Evolutionary conservation across 2,888 invertebrate species (phyloP), one percentile per base, ranked within the genome.

Genomic region (Pardosa pseudoannulata): DNA sequence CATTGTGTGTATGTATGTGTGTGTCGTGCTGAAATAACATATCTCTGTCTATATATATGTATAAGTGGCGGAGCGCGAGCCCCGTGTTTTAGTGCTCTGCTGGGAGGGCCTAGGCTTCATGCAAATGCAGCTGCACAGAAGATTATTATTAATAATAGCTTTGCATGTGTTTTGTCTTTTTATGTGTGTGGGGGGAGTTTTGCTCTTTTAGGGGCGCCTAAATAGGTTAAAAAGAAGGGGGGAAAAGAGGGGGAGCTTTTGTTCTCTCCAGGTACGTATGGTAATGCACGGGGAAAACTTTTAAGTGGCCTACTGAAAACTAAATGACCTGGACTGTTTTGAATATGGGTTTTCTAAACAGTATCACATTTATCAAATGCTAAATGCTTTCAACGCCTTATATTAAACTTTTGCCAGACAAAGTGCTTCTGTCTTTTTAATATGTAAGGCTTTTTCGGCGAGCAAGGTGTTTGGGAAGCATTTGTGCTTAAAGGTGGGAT

Each of bases 101-200:
- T 23, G 79, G 85, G 79, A 74, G 71, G 46, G 46, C 68, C 70
- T 71, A 68, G 67, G 67, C 13, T 70, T 74, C 79, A 86, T 86
- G 85, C 85, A 86, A 86, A 86, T 86, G 74, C 32, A 23, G 72
- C 78, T 68, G 41, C 72, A 72, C 46, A 67, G 73, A 73, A 86
- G 85, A 86, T 86, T 86, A 86, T 86, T 86, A 86, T 86, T 86
- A 86, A 86, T 86, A 86, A 86, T 86, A 79, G 85, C 85, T 86
- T 86, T 74, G 85, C 79, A 83, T 76, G 76, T 65, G 78, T 73
- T 79, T 64, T 81, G 81, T 75, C 50, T 64, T 32, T 67, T 65
- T 56, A 41, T 41, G 67, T 65, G 65, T 39, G n/a, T 62, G 67
- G 62, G 64, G n/a, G 70, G 67, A 41, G 64, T 71, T 50, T 72